Base-by-base conservation (phyloP, 2,797 vertebrate genomes). In the Cygnus olor region DNA sequence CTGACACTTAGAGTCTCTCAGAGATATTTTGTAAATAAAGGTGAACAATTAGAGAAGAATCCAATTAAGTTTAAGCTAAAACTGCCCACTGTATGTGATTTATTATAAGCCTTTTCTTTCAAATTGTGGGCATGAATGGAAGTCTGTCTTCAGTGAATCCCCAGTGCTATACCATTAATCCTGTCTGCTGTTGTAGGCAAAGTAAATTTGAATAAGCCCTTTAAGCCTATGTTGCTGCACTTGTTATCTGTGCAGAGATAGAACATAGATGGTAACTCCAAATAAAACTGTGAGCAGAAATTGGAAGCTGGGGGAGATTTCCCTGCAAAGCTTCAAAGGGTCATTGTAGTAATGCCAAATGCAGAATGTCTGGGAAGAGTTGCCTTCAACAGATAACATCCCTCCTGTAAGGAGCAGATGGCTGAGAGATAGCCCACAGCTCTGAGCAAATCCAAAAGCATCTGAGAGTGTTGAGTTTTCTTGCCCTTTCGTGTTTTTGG, bases 281-380 rank as follows among this genome's bases (percentile, higher is more conserved):
- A 93, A 82, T 79, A 73, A 91, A 93, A 60, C 60, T 79, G 88
- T 68, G 64, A 64, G 64, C 40, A 95, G 80, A 73, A 64, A 47
- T 32, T 94, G 38, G 90, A 91, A 88, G n/a, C 60, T 56, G 51
- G 32, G 70, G 74, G 56, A 90, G 60, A 81, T 77, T 81, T 82
- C 60, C 56, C 66, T 73, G 90, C 30, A 89, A 65, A 92, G 13
- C 78, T 93, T 89, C 90, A 93, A 90, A 95, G 78, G 44, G 16
- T 87, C 38, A 11, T 17, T 91, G 61, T 11, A 34, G 27, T 71
- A 74, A 82, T 47, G 34, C 69, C 77, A 76, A 65, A n/a, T 30
- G 20, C 74, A 85, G 36, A 64, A 57, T 66, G 63, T 94, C 94
- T 95, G 58, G 38, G 25, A 90, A 86, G 45, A 56, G 45, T 19